A percentile compares a stretch with the other conserved stretches of the same genome.
Conservation (phyloP, 1,140 invertebrate genomes). For the Thaumetopoea pityocampa region DNA sequence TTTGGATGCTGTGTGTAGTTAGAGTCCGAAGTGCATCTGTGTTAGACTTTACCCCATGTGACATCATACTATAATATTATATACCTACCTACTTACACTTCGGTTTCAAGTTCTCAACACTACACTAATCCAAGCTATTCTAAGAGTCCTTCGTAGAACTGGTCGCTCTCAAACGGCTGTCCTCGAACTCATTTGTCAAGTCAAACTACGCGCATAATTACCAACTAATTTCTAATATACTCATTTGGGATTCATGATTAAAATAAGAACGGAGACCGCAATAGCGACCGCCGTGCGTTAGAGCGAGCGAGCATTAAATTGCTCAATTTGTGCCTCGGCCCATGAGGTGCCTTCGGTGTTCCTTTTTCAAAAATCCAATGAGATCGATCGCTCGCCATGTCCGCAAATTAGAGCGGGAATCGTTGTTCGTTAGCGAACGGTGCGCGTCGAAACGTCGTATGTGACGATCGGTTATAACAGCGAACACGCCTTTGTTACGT, state of each 20-base stretch:
- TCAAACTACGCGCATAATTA: slow-evolving; percentile 25
- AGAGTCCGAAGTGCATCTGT: too few species aligned
- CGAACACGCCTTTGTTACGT: slow-evolving; percentile 4
- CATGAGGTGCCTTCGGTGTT: slow-evolving; percentile 57
- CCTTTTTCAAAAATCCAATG: slow-evolving; percentile 72
- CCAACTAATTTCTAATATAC: slow-evolving; percentile 47
- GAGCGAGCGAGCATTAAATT: slow-evolving; percentile 55
- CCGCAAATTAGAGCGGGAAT: slow-evolving; percentile 73
- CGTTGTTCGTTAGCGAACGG: slow-evolving; percentile 55
- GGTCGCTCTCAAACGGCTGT: too few species aligned
- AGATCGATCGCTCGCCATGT: slow-evolving; percentile 71
- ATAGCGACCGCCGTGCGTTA: slow-evolving; percentile 29
- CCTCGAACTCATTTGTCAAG: slow-evolving; percentile 18
- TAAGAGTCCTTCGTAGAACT: too few species aligned
- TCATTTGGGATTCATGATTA: slow-evolving; percentile 39
- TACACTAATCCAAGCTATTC: too few species aligned
- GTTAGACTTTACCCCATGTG: too few species aligned
- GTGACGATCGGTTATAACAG: slow-evolving; percentile 3
- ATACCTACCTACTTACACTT: too few species aligned
- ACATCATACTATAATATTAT: too few species aligned
- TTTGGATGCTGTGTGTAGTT: too few species aligned
- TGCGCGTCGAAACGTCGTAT: slow-evolving; percentile 27
- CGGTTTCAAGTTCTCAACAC: too few species aligned
- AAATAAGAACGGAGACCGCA: slow-evolving; percentile 37
- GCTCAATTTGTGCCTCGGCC: slow-evolving; percentile 67